phyloP scores from a whole-genome alignment of 2,113 vertebrate species.

The Candoia aspera region DNA sequence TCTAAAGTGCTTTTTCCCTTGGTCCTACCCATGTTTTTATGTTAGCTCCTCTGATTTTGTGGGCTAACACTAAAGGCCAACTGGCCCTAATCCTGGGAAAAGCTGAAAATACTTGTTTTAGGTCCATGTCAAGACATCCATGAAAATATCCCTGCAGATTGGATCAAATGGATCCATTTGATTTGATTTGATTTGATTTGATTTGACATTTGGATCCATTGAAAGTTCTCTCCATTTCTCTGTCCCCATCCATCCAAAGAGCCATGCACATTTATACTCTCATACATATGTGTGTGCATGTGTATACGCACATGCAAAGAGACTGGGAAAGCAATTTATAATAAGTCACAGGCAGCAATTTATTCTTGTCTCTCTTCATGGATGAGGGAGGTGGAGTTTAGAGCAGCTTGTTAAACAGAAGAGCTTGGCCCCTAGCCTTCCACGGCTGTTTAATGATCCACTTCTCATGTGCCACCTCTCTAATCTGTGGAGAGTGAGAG shows the following conservation, averaged over 20 bases:
- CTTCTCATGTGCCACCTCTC: conserved; percentile 79
- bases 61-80: not conserved
- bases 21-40: not conserved
- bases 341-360: conserved; percentile 70
- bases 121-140: not conserved
- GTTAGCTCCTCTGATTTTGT: not conserved
- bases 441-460: conserved; percentile 80
- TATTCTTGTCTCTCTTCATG: conserved; percentile 70
- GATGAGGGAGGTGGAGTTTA: conserved; percentile 80
- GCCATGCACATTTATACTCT: not conserved
- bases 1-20: not conserved
- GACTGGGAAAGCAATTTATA: conserved; percentile 64
- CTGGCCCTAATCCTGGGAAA: not conserved
- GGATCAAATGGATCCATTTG: not conserved
- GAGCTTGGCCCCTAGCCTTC: conserved; percentile 80
- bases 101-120: not conserved
- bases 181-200: no score
- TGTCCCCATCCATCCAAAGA: not conserved
- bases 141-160: not conserved
- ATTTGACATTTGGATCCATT: no score
- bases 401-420: conserved; percentile 82
- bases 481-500: conserved; percentile 77
- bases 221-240: not conserved
- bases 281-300: not conserved
- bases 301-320: not conserved